Evolutionary conservation across 2,797 vertebrate genomes (phyloP), one percentile per base, ranked within the genome.

Genomic region (Propithecus deckenii): DNA sequence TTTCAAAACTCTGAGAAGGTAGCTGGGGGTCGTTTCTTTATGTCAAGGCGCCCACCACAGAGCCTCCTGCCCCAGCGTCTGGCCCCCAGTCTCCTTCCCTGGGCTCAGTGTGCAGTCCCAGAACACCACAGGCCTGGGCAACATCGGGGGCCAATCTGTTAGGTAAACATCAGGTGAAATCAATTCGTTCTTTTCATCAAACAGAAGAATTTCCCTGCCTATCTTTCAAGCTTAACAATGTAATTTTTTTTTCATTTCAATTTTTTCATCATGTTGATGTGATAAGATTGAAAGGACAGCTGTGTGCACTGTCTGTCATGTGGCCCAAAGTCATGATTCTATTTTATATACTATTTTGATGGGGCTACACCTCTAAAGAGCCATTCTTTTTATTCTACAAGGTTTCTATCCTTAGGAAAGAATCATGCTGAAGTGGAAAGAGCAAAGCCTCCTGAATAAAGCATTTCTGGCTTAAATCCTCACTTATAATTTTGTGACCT

Each of bases 11-110:
- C 76, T 79, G 25, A 87, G 69, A 92, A 23, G 8, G 10, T 7
- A n/a, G 32, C n/a, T 28, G 9, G 17, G 22, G 8, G 18, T 10
- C 20, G 13, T 9, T 63, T 50, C 2, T 1, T 35, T 11, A 8
- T 1, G 0, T 22, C 15, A 71, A 8, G 3, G 8, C 52, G 4
- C 0, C 4, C 13, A 38, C 11, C 4, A 13, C 4, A 8, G 6
- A 28, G 5, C 23, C 15, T 72, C 17, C 2, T 23, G 28, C 23
- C 5, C 28, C 3, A 30, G 14, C 7, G 6, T 22, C 7, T 22
- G 28, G 32, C 55, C 13, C 41, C 10, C 5, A 14, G 15, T 52
- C 23, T 30, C 12, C 4, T 32, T 74, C 4, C 3, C 10, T 55
- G 23, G 35, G 1, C 35, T 80, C 6, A 35, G 1, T 20, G 11